These are phyloP conservation scores for Sarcophaga rosellei DNA, from an alignment of 2,888 invertebrate species.

Conservation along the genomic window DNA sequence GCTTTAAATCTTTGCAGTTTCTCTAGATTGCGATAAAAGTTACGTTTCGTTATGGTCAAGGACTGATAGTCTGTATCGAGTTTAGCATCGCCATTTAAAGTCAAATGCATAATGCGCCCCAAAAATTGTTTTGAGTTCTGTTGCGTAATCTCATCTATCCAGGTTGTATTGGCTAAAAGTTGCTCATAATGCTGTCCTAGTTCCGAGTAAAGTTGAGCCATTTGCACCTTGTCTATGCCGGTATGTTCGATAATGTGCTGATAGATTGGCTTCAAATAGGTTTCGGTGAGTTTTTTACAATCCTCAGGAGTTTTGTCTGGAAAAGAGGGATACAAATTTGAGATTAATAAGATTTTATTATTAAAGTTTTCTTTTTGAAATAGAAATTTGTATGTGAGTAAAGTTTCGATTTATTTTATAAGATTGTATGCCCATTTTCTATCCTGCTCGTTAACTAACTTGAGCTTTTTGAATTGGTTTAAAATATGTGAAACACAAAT, in stretches of 20 bases:
- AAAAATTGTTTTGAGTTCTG: constrained; percentile 76
- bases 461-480: too few species aligned
- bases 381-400: too few species aligned
- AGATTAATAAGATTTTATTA: too few species aligned
- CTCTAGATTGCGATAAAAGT: constrained; percentile 79
- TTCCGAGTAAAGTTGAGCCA: constrained; percentile 76
- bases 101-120: constrained; percentile 76
- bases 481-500: too few species aligned
- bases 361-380: too few species aligned
- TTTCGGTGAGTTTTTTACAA: constrained; percentile 74
- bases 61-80: constrained; percentile 74
- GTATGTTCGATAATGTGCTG: constrained; percentile 76
- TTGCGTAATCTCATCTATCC: constrained; percentile 79
- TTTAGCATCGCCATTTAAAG: constrained; percentile 76
- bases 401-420: too few species aligned
- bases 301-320: constrained; percentile 74
- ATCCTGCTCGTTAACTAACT: too few species aligned
- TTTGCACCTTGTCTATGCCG: constrained; percentile 74
- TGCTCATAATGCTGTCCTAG: constrained; percentile 76
- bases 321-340: not conserved
- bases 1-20: constrained; percentile 74
- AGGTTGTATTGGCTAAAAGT: constrained; percentile 73
- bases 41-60: constrained; percentile 74
- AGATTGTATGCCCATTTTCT: too few species aligned
- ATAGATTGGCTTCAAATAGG: constrained; percentile 75